Conservation (phyloP, 1,140 invertebrate genomes). For the Bombus waltoni region DNA sequence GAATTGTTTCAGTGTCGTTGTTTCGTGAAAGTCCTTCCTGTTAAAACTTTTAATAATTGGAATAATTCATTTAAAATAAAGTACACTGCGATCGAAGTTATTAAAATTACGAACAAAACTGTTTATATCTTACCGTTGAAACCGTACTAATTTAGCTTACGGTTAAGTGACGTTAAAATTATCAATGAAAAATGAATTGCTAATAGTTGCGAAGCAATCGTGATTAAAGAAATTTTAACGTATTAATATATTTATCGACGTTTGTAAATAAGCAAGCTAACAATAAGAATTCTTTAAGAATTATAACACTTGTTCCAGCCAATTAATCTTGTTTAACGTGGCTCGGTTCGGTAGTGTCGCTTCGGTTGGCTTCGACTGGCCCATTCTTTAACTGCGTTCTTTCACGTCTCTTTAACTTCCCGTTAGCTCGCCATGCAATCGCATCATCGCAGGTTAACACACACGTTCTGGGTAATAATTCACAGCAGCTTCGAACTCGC, state of each 20-base stretch:
- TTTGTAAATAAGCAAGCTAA: background rate
- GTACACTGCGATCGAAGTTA: background rate
- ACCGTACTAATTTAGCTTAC: background rate
- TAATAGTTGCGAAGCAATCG: no score
- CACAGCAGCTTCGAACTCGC: background rate
- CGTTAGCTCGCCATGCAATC: slow-evolving; percentile 9
- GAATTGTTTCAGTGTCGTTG: background rate
- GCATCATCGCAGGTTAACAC: background rate
- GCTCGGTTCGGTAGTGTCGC: background rate
- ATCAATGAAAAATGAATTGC: background rate
- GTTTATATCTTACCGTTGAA: background rate
- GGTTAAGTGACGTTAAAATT: background rate
- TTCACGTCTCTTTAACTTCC: slow-evolving; percentile 6
- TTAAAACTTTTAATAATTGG: background rate
- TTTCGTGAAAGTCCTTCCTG: background rate
- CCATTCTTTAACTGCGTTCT: background rate
- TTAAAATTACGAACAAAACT: background rate
- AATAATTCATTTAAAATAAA: background rate
- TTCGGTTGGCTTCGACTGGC: background rate
- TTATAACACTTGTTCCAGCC: background rate
- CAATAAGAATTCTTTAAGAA: background rate
- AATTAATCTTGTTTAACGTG: background rate
- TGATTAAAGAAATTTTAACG: background rate
- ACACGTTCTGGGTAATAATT: background rate
- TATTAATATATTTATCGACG: background rate